Evolutionary conservation across 37 sponge, comb jelly and placozoan genomes (phyloP).

Genomic region (Hexactinellida sp.): DNA sequence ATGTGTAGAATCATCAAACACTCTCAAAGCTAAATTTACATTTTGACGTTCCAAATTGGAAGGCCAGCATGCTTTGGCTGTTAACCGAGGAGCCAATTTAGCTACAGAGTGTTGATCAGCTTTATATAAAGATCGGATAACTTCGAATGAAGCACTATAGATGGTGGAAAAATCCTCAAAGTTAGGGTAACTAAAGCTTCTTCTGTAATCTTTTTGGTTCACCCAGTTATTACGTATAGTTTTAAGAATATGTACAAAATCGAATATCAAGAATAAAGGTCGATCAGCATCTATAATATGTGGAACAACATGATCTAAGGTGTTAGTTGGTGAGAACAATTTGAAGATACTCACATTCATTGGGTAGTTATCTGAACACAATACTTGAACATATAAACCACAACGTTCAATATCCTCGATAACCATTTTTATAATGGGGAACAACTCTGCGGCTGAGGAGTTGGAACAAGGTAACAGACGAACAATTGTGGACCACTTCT

Average conservation of each 20-base stretch:
- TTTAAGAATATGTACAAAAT: not conserved
- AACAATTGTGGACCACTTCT: not conserved
- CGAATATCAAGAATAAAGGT: not conserved
- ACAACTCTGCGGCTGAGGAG: not conserved
- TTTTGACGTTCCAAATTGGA: not conserved
- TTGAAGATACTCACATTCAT: not conserved
- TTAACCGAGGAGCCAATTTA: not conserved
- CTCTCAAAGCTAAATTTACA: not conserved
- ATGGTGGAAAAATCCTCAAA: not conserved
- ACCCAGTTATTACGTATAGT: not conserved
- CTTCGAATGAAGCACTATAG: not conserved
- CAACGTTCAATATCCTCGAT: not conserved
- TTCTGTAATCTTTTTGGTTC: not conserved
- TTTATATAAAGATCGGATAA: not conserved
- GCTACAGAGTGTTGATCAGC: not conserved
- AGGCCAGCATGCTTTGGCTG: not conserved
- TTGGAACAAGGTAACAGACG: not conserved
- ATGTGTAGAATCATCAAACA: not conserved
- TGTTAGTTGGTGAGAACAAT: not conserved
- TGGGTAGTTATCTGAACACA: not conserved
- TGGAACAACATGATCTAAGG: not conserved
- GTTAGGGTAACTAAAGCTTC: not conserved
- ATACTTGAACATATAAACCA: not conserved
- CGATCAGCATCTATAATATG: not conserved
- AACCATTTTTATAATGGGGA: not conserved